These are phyloP conservation scores for Axis porcinus DNA, from an alignment of 2,113 vertebrate genomes.

Conservation along the genomic window DNA sequence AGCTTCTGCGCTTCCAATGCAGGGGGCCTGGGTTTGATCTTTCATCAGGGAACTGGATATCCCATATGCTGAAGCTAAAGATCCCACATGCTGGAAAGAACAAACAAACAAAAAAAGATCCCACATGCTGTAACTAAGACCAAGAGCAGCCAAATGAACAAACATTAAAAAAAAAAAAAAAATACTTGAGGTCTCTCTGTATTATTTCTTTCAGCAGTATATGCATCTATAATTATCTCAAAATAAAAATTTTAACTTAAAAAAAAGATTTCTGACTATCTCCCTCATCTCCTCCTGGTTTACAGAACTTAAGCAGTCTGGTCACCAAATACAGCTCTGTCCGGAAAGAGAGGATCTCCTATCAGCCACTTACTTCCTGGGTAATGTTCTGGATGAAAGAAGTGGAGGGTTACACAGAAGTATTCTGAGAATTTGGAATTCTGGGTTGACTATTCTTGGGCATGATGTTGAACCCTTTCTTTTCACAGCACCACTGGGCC, in stretches of 20 bases:
- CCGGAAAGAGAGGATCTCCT: neutral
- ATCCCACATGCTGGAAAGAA: neutral
- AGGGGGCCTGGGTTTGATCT: neutral
- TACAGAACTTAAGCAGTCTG: neutral
- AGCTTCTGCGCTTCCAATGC: neutral
- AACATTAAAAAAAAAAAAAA: neutral
- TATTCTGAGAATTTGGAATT: neutral
- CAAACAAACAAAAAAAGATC: neutral
- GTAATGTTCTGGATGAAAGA: neutral
- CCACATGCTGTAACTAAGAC: neutral
- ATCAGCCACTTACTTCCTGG: neutral
- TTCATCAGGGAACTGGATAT: neutral
- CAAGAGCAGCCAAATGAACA: neutral
- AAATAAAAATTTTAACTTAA: neutral
- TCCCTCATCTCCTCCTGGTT: neutral
- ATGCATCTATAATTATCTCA: neutral
- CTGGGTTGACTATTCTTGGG: neutral
- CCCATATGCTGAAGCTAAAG: neutral
- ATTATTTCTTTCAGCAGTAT: neutral
- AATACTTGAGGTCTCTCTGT: neutral
- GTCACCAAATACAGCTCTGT: neutral
- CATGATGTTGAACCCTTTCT: neutral
- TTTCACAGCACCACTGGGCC: neutral
- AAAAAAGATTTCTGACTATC: neutral
- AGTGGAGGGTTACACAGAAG: neutral